These are phyloP conservation scores for Drosophila mauritiana DNA, from an alignment of 1,140 invertebrate genomes.

Conservation along the genomic window DNA sequence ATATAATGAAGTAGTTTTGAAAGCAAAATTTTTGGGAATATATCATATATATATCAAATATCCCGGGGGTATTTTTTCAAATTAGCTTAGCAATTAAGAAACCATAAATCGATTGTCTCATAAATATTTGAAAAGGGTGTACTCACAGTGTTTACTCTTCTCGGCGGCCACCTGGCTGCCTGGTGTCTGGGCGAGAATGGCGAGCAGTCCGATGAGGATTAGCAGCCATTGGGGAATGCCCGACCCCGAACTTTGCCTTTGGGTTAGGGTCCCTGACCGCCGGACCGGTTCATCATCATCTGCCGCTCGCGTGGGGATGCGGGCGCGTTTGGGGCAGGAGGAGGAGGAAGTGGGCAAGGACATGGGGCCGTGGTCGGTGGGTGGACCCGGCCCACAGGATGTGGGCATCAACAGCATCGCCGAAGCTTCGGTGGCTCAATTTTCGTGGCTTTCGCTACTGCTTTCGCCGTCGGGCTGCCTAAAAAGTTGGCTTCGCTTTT, in stretches of 20 bases:
- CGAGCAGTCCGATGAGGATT: slow-evolving; percentile 74
- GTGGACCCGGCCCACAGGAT: slow-evolving; percentile 82
- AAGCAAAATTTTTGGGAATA: too few relatives aligned
- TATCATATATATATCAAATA: too few relatives aligned
- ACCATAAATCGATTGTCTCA: neutral
- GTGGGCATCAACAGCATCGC: slow-evolving; percentile 80
- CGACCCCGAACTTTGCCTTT: slow-evolving; percentile 31
- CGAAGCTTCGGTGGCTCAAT: slow-evolving; percentile 46
- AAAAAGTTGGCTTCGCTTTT: slow-evolving; percentile 55
- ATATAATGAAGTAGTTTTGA: too few relatives aligned
- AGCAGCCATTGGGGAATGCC: slow-evolving; percentile 77
- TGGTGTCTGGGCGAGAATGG: slow-evolving; percentile 68
- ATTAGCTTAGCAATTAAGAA: too few relatives aligned
- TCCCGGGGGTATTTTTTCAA: too few relatives aligned
- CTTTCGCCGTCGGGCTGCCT: slow-evolving; percentile 11
- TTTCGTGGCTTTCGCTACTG: slow-evolving; percentile 41
- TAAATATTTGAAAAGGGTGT: slow-evolving; percentile 7
- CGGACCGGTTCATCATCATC: slow-evolving; percentile 24
- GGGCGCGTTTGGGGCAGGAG: slow-evolving; percentile 10
- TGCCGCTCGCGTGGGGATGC: slow-evolving; percentile 12
- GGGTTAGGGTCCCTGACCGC: slow-evolving; percentile 9
- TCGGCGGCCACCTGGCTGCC: slow-evolving; percentile 79
- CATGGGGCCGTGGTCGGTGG: slow-evolving; percentile 21
- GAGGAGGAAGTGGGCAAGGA: neutral
- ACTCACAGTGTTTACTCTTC: slow-evolving; percentile 84